Evolutionary conservation across 2,113 vertebrate species (phyloP), one percentile per base, ranked within the genome.

Genomic region (Falcunculus frontatus): DNA sequence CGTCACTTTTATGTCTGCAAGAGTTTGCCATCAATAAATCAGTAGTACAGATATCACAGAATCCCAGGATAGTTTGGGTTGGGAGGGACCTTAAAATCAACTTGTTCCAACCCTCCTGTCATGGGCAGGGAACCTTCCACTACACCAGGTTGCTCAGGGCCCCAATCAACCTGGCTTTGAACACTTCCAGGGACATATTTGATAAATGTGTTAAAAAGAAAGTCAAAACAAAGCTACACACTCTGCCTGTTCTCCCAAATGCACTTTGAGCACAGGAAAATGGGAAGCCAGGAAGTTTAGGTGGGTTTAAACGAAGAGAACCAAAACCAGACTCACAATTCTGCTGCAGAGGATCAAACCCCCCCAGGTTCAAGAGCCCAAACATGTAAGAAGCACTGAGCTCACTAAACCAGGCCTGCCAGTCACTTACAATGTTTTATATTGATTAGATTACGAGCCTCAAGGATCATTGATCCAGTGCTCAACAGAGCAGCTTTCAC

Each of bases 51-150:
- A 11, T 49, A 35, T 23, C 32, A 55, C 27, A 76, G 47, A 62
- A 14, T 76, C 26, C 23, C 35, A 42, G 55, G 23, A 16, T 33
- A 26, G 26, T 83, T 62, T 83, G n/a, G 7, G 20, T 35, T 68
- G 18, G 55, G 23, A 69, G 14, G 26, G 3, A 41, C 35, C 10
- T 62, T 32, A 35, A 69, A 55, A 55, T 55, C 21, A 35, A 63
- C 63, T 37, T 6, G 2, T 56, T 69, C 32, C 47, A 55, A 20
- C 0, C 6, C 10, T 4, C 7, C n/a, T 1, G 1, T 42, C 17
- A 27, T 9, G 10, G n/a, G n/a, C 53, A 76, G 35, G 35, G 26
- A 55, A 35, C 30, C n/a, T 83, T 25, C 41, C 63, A 33, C 14
- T 9, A 41, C 30, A 47, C 3, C 62, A 62, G 11, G 1, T 27